Base-by-base conservation (phyloP, 2,113 vertebrate genomes). In the Bubo blakistoni region DNA sequence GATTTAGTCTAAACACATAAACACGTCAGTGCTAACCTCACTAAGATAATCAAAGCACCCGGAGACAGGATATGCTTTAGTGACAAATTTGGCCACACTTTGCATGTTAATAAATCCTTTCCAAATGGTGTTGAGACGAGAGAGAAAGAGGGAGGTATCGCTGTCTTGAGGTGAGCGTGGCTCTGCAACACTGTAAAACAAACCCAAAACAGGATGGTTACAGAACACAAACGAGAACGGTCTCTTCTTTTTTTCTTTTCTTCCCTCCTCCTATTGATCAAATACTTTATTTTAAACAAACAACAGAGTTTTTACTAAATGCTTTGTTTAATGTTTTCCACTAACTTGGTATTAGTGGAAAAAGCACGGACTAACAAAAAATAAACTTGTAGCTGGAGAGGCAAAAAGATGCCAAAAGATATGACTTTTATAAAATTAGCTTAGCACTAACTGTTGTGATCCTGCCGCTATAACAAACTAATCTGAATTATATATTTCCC, bases 101-200 rank as follows among this genome's bases (percentile, higher is more conserved):
- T 99, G 98, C 99, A 99, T 99, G 97, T 99, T 99, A 91, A 99
- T 98, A 92, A 99, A 99, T 82, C 99, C 99, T 98, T 99, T 99
- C 99, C 99, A 99, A 85, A 99, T 92, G 52, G 98, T 98, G 92
- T 96, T 98, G 95, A 99, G 98, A 42, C 99, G 99, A 69, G 99
- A 98, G 57, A 99, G 98, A 70, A 99, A 99, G 88, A 98, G 96
- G 42, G 97, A 91, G 1, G 99, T 99, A 54, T 99, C 99, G 25
- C 97, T 98, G 93, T 98, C 98, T 42, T 97, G 97, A 65, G 98
- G 97, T 10, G 98, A 98, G 44, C 97, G 97, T 21, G 98, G 96
- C 70, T 98, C 97, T 25, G 97, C 93, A 88, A 97, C 94, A 85
- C 98, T 99, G 98, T 86, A 98, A 98, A 91, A 96, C 94, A 96